Evolutionary conservation across 2,888 invertebrate genomes (phyloP), one percentile per base, ranked within the genome.

Genomic region (Tuta absoluta): DNA sequence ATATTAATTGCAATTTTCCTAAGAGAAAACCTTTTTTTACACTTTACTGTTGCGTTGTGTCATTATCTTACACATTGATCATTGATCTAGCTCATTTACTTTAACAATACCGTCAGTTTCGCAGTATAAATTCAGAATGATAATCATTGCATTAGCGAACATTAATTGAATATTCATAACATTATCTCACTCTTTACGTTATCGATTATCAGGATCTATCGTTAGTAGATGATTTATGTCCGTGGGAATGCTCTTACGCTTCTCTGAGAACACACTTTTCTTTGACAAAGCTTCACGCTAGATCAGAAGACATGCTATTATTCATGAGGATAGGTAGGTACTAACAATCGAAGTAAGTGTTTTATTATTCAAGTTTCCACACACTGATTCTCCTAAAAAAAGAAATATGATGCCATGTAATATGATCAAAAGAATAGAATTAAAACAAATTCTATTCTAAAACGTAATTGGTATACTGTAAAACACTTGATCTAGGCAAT

Each of bases 171-270:
- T 65, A 65, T 65, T 63, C 61, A 66, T 66, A 48, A 63, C 21
- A 57, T 66, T 63, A 66, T 65, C 66, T 66, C 65, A 63, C 60
- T 59, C 45, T 61, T 59, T 65, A n/a, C 63, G 61, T 66, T 63
- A 66, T 56, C 56, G 48, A 62, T 17, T 49, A 23, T 14, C 21
- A 63, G 63, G 78, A 74, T 73, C 73, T 72, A 75, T 76, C 74
- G 70, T 73, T 75, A 70, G 73, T 66, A 70, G 64, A 75, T 77
- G 80, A 81, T 81, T 75, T 75, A 75, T 74, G 76, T 68, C 68
- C 79, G 80, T 81, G 81, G 75, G 81, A 80, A 78, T 67, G 73
- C 69, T 70, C 71, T 12, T 63, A 70, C 68, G 69, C 68, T 65
- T 65, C 71, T 67, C 68, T 74, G 75, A 72, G 77, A 77, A 75